A percentile compares a stretch with the other conserved stretches of the same genome.
Conservation (phyloP, 2,113 vertebrate genomes). For the Carettochelys insculpta region DNA sequence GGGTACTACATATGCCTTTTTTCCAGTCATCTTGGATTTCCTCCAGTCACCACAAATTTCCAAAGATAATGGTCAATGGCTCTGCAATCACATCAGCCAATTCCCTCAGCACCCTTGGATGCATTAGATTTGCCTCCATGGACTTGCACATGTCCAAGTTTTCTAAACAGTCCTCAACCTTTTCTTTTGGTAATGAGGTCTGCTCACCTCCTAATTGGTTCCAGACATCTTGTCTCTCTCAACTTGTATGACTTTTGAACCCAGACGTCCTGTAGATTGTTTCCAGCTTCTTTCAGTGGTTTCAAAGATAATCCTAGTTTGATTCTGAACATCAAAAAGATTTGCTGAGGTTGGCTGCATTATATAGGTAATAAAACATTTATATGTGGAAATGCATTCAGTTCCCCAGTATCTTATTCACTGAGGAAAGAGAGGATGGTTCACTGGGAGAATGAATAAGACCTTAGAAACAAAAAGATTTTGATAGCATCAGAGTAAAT, state of each 20-base stretch:
- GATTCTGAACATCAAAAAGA: neutral
- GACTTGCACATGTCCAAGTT: too few species aligned
- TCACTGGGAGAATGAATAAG: neutral
- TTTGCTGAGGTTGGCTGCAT: neutral
- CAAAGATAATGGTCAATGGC: too few species aligned
- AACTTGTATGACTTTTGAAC: neutral
- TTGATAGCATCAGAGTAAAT: neutral
- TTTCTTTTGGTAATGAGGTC: too few species aligned
- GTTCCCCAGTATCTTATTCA: neutral
- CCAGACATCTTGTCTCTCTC: neutral
- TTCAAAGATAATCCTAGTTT: neutral
- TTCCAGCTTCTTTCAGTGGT: neutral
- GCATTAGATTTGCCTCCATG: too few species aligned
- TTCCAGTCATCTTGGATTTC: too few species aligned
- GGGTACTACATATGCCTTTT: too few species aligned
- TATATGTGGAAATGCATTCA: neutral
- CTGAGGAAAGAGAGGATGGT: neutral
- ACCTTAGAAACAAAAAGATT: neutral
- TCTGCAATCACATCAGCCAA: too few species aligned
- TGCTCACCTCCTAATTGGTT: accelerated
- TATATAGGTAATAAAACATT: neutral
- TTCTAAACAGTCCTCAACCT: too few species aligned
- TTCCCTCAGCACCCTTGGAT: too few species aligned
- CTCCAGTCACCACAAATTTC: too few species aligned
- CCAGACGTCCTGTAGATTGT: neutral